These are phyloP conservation scores for Barbus barbus DNA, from an alignment of 2,113 vertebrate species.

Conservation along the genomic window DNA sequence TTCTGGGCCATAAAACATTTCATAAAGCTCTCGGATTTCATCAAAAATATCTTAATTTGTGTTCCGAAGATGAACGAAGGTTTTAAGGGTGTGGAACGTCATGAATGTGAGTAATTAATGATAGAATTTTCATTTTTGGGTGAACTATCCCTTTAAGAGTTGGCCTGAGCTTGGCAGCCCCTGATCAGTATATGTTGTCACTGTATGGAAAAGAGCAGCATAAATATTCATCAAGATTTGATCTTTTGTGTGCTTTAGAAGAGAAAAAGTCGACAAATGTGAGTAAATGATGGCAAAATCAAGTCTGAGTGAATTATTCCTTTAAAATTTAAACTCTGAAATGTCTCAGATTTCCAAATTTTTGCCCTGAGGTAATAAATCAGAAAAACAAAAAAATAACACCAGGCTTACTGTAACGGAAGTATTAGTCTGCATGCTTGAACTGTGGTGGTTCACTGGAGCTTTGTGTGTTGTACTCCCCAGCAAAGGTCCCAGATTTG, in stretches of 20 bases:
- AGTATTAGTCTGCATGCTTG: constrained; percentile 65
- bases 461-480: constrained; percentile 61
- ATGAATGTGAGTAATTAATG: too few relatives aligned
- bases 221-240: background rate
- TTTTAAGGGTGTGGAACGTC: too few relatives aligned
- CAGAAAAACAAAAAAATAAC: background rate
- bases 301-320: background rate
- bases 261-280: background rate
- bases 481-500: constrained; percentile 68
- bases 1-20: too few relatives aligned
- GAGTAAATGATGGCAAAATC: background rate
- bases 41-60: too few relatives aligned
- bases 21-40: too few relatives aligned
- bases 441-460: constrained; percentile 62
- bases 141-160: background rate
- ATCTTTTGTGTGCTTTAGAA: background rate
- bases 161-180: background rate
- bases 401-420: constrained; percentile 69
- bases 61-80: too few relatives aligned
- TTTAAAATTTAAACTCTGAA: background rate
- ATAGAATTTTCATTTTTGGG: too few relatives aligned
- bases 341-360: background rate
- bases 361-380: background rate
- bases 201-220: too few relatives aligned
- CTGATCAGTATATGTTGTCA: too few relatives aligned